Evolutionary conservation across 1,140 invertebrate species (phyloP).

Genomic region (Drosophila guanche): DNA sequence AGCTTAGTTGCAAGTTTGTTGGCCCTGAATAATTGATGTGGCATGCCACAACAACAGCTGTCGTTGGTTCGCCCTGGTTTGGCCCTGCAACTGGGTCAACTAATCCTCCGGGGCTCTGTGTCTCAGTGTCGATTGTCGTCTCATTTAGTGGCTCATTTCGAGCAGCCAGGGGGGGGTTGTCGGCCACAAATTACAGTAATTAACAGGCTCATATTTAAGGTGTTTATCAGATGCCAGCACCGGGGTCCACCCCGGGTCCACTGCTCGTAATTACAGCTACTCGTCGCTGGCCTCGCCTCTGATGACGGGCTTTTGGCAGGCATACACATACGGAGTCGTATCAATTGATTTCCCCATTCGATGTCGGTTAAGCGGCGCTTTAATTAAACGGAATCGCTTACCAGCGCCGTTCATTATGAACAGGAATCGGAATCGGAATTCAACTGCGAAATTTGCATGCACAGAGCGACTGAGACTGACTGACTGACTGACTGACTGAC

Average conservation of each 20-base stretch:
- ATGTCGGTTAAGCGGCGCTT: conserved; percentile 42
- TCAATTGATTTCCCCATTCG: conserved; percentile 59
- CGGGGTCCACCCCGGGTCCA: neutral
- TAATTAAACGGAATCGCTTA: conserved; percentile 48
- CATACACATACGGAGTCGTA: conserved; percentile 13
- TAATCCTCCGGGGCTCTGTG: conserved; percentile 51
- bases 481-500: too few species aligned
- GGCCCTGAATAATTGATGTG: conserved; percentile 71
- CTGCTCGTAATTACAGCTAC: conserved; percentile 38
- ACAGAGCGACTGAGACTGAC: neutral
- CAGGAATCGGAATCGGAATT: conserved; percentile 16
- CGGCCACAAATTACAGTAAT: conserved; percentile 67
- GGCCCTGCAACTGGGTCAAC: conserved; percentile 66
- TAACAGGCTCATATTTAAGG: conserved; percentile 62
- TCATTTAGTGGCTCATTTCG: conserved; percentile 52
- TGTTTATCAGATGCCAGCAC: conserved; percentile 62
- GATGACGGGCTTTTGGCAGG: conserved; percentile 50
- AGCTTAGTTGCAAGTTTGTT: conserved; percentile 48
- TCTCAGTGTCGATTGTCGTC: conserved; percentile 53
- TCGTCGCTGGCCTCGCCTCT: conserved; percentile 32
- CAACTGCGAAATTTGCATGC: conserved; percentile 7
- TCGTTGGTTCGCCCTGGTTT: conserved; percentile 16
- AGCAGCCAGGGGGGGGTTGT: conserved; percentile 9
- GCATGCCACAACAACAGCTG: conserved; percentile 50
- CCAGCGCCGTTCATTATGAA: conserved; percentile 35